Evolutionary conservation across 1,140 invertebrate genomes (phyloP).

Genomic region (Neodiprion lecontei): DNA sequence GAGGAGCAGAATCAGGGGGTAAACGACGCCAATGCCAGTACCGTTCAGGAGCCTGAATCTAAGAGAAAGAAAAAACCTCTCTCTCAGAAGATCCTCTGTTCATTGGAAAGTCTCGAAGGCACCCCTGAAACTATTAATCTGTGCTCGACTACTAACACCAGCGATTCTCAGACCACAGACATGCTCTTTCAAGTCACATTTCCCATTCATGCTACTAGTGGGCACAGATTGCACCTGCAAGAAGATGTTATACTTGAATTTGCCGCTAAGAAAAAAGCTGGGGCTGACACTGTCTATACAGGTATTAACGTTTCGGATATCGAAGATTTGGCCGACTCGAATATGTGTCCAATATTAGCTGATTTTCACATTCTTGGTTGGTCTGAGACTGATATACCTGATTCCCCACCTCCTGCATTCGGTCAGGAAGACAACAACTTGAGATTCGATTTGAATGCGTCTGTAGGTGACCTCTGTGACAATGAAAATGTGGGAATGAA

Average conservation of each 20-base stretch:
- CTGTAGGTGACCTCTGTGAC: conserved; percentile 30
- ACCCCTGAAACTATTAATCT: conserved; percentile 50
- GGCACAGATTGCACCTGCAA: neutral
- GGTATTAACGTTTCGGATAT: neutral
- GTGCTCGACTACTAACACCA: conserved; percentile 35
- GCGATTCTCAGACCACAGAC: conserved; percentile 51
- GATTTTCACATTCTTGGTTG: conserved; percentile 47
- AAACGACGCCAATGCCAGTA: conserved; percentile 38
- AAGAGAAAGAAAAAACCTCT: conserved; percentile 45
- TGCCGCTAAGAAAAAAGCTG: no score
- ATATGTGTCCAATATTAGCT: conserved; percentile 35
- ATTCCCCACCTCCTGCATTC: conserved; percentile 18
- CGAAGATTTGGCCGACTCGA: conserved; percentile 23
- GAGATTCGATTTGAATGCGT: conserved; percentile 53
- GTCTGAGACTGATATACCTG: conserved; percentile 39
- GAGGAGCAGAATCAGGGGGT: conserved; percentile 45
- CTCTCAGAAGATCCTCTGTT: conserved; percentile 43
- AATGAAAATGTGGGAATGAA: conserved; percentile 21
- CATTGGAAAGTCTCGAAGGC: conserved; percentile 55
- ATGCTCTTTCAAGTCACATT: conserved; percentile 47
- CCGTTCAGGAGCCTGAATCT: conserved; percentile 36
- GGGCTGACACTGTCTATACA: no score
- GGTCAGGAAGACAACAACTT: conserved; percentile 30
- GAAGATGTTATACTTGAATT: neutral
- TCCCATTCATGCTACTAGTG: conserved; percentile 42